phyloP scores from a whole-genome alignment of 2,888 invertebrate genomes.

The Philereme transversata region DNA sequence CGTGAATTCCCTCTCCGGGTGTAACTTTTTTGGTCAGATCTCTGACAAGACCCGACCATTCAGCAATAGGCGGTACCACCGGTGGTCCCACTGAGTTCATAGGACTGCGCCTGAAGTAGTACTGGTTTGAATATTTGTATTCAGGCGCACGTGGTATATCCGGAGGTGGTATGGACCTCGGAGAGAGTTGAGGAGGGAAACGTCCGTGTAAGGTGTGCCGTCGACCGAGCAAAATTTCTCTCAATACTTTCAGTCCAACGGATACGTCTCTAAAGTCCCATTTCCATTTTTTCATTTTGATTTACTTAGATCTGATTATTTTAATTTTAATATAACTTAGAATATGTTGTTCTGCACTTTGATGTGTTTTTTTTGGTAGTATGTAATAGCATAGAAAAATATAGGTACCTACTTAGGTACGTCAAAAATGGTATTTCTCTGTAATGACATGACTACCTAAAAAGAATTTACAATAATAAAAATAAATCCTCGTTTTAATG shows the following conservation, averaged over 20 bases:
- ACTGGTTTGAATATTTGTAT: conserved; percentile 58
- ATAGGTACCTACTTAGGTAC: too few species aligned
- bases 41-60: conserved; percentile 47
- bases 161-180: conserved; percentile 63
- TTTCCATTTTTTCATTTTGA: conserved; percentile 19
- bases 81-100: conserved; percentile 65
- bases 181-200: conserved; percentile 56
- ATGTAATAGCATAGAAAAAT: too few species aligned
- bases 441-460: too few species aligned
- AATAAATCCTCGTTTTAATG: too few species aligned
- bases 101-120: conserved; percentile 55
- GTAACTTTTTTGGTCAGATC: conserved; percentile 43
- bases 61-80: conserved; percentile 65
- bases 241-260: conserved; percentile 49
- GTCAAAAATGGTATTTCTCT: too few species aligned
- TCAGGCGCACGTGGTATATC: conserved; percentile 65
- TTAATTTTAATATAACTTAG: too few species aligned
- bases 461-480: too few species aligned
- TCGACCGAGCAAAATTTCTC: conserved; percentile 66
- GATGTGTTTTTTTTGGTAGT: too few species aligned
- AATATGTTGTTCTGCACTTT: too few species aligned
- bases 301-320: too few species aligned
- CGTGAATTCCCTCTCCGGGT: conserved; percentile 43
- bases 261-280: conserved; percentile 64
- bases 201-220: conserved; percentile 57